Evolutionary conservation across 2,113 vertebrate genomes (phyloP).

Genomic region (Lampris megalopsis): DNA sequence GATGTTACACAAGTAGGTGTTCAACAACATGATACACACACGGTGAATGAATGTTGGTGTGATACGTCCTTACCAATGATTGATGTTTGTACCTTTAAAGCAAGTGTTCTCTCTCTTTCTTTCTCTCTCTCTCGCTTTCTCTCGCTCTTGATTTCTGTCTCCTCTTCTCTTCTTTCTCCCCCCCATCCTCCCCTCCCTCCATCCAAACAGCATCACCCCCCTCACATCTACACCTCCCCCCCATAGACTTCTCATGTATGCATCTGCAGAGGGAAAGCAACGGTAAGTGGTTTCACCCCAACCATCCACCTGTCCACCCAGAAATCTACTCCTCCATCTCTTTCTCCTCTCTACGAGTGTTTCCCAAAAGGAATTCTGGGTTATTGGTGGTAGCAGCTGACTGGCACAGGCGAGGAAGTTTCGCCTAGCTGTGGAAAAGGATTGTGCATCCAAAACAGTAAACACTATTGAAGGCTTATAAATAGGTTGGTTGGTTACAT

Average conservation of each 20-base stretch:
- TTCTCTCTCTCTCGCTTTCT: neutral
- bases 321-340: neutral
- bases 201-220: slow-evolving; percentile 90
- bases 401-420: neutral
- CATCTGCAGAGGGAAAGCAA: slow-evolving; percentile 96
- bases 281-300: slow-evolving; percentile 86
- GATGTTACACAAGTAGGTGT: too few species aligned
- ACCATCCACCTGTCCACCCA: slow-evolving; percentile 43
- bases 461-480: neutral
- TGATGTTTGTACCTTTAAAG: slow-evolving; percentile 41
- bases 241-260: slow-evolving; percentile 99
- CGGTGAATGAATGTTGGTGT: slow-evolving; percentile 30
- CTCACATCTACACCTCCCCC: slow-evolving; percentile 90
- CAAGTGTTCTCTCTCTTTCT: slow-evolving; percentile 57
- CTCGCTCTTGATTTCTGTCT: slow-evolving; percentile 42
- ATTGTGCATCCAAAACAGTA: neutral
- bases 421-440: neutral
- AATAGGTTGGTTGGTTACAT: too few species aligned
- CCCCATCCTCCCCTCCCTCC: slow-evolving; percentile 38
- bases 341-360: slow-evolving; percentile 7
- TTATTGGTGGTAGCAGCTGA: too few species aligned
- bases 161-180: slow-evolving; percentile 17
- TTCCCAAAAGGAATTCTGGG: neutral
- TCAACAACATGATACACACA: too few species aligned
- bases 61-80: slow-evolving; percentile 37